Percentiles rank a stretch among this genome's conserved stretches.
Conservation (phyloP, 2,888 invertebrate genomes). For the Brachylomia viminalis region DNA sequence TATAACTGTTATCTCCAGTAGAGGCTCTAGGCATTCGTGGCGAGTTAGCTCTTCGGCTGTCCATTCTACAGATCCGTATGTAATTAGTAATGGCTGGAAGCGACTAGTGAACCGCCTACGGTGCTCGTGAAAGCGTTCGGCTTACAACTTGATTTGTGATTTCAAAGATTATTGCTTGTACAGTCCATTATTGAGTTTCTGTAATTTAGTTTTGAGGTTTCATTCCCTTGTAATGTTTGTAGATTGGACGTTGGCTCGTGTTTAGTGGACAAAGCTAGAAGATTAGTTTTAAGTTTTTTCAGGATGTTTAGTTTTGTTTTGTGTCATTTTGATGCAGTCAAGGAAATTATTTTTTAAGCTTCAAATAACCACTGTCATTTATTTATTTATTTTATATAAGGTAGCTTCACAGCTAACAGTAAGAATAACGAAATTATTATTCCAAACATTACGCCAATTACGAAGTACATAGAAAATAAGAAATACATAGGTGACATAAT, state of each 20-base stretch:
- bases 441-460: too few species aligned
- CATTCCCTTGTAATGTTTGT: slow-evolving; percentile 71
- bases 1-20: slow-evolving; percentile 32
- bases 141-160: slow-evolving; percentile 90
- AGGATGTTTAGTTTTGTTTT: neutral
- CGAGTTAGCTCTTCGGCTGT: slow-evolving; percentile 44
- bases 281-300: neutral
- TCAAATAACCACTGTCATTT: neutral
- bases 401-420: too few species aligned
- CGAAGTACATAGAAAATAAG: too few species aligned
- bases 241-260: slow-evolving; percentile 44
- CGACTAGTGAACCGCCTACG: slow-evolving; percentile 86
- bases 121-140: slow-evolving; percentile 86
- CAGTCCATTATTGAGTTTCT: slow-evolving; percentile 81
- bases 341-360: neutral
- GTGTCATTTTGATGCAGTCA: neutral
- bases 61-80: slow-evolving; percentile 68
- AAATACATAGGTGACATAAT: too few species aligned
- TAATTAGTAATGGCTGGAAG: slow-evolving; percentile 82
- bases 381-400: too few species aligned
- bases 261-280: slow-evolving; percentile 28
- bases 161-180: slow-evolving; percentile 86
- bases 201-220: slow-evolving; percentile 81
- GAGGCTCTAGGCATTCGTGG: slow-evolving; percentile 47
- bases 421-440: too few species aligned